Percentiles rank a stretch among this genome's conserved stretches.
Evolutionary conservation across 1,140 invertebrate species (phyloP).

Genomic region (Papilio polytes): DNA sequence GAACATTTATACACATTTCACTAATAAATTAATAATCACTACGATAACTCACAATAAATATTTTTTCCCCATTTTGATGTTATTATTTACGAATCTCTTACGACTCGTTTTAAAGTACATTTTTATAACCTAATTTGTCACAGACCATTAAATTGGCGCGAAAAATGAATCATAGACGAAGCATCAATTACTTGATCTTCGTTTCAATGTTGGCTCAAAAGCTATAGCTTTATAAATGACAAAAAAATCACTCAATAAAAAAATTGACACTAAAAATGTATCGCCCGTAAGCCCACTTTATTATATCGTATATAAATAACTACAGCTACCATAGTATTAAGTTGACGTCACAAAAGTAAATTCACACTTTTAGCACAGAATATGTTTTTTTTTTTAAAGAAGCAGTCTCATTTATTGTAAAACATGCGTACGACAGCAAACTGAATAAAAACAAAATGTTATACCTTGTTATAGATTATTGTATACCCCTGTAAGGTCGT

Average conservation of each 20-base stretch:
- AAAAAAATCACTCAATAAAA: neutral
- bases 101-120: neutral
- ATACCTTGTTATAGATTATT: neutral
- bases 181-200: no score
- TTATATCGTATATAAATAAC: neutral
- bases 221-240: neutral
- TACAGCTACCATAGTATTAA: neutral
- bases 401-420: conserved; percentile 1
- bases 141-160: neutral
- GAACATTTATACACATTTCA: neutral
- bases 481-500: neutral
- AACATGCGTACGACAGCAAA: neutral
- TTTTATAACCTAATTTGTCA: neutral
- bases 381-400: neutral
- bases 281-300: neutral
- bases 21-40: conserved; percentile 6
- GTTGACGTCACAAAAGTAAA: conserved; percentile 6
- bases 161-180: neutral
- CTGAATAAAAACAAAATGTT: neutral
- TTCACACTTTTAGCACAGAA: neutral
- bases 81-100: neutral
- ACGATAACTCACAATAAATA: neutral
- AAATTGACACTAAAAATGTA: neutral
- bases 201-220: neutral
- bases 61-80: neutral